These are phyloP conservation scores for Meandrina meandrites DNA, from an alignment of 92 coral and sea anemone species.

Conservation along the genomic window DNA sequence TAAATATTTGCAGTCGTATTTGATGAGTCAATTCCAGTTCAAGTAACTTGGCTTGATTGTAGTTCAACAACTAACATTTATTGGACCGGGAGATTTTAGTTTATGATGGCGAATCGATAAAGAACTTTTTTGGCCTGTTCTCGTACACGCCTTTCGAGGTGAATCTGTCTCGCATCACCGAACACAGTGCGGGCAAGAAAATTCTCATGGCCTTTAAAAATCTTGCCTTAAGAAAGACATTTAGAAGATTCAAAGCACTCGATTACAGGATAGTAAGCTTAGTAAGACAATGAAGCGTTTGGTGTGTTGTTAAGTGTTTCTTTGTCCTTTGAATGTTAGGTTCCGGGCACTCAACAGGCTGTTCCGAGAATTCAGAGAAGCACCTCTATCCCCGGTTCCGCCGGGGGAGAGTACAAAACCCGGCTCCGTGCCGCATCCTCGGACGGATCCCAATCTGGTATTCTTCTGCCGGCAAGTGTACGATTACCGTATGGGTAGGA, in stretches of 20 bases:
- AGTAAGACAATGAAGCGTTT: neutral
- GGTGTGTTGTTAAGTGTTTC: neutral
- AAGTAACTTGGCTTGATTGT: too few relatives aligned
- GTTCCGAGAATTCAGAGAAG: slow-evolving; percentile 82
- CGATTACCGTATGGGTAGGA: slow-evolving; percentile 96
- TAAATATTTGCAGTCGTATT: slow-evolving; percentile 1
- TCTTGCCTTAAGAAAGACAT: neutral
- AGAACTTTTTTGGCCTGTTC: neutral
- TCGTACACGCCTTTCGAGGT: neutral
- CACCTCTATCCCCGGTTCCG: slow-evolving; percentile 89
- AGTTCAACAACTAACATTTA: too few relatives aligned
- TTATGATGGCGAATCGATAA: neutral
- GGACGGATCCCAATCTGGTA: slow-evolving; percentile 90
- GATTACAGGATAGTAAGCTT: neutral
- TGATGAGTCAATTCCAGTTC: too few relatives aligned
- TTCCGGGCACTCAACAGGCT: slow-evolving; percentile 92
- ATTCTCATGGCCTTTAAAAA: neutral
- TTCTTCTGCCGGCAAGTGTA: slow-evolving; percentile 99
- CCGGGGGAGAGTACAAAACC: slow-evolving; percentile 91
- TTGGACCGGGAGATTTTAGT: neutral
- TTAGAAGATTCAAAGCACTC: neutral
- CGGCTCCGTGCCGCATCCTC: slow-evolving; percentile 82
- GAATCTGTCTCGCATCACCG: neutral
- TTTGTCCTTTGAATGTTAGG: slow-evolving; percentile 40
- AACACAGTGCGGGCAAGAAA: too few relatives aligned